These are phyloP conservation scores for Cyanistes caeruleus DNA, from an alignment of 2,113 vertebrate species.

Conservation along the genomic window DNA sequence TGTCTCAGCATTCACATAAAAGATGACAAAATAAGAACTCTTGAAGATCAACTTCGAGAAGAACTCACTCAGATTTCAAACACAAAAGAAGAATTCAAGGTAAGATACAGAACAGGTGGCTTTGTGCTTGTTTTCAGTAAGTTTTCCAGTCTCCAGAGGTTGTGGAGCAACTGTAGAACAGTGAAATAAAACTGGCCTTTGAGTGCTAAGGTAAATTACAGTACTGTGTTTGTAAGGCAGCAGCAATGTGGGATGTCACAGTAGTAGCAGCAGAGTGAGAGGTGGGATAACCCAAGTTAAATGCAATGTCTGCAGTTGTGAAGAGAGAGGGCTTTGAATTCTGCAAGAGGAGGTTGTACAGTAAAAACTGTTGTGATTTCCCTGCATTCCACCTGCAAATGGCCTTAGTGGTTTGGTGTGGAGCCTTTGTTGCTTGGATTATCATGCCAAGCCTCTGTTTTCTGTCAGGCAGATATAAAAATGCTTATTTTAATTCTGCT, in stretches of 20 bases:
- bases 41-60: conserved; percentile 78
- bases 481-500: not conserved
- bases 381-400: not conserved
- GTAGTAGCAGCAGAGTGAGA: not conserved
- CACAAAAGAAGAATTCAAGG: conserved; percentile 79
- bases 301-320: not conserved
- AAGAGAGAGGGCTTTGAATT: not conserved
- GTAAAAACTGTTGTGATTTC: not conserved
- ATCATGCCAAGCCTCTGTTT: not conserved
- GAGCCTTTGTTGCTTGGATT: not conserved
- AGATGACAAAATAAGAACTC: conserved; percentile 79
- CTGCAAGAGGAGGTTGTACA: not conserved
- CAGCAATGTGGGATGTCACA: not conserved
- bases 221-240: not conserved
- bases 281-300: not conserved
- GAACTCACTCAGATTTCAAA: conserved; percentile 66
- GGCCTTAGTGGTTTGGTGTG: not conserved
- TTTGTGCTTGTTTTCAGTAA: not conserved
- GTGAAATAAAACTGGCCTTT: not conserved
- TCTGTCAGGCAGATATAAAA: not conserved
- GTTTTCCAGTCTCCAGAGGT: not conserved
- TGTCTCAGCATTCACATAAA: conserved; percentile 71
- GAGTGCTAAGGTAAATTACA: not conserved
- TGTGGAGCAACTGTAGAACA: not conserved
- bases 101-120: not conserved